Base-by-base conservation (phyloP, 1,140 invertebrate genomes). In the Formica exsecta region DNA sequence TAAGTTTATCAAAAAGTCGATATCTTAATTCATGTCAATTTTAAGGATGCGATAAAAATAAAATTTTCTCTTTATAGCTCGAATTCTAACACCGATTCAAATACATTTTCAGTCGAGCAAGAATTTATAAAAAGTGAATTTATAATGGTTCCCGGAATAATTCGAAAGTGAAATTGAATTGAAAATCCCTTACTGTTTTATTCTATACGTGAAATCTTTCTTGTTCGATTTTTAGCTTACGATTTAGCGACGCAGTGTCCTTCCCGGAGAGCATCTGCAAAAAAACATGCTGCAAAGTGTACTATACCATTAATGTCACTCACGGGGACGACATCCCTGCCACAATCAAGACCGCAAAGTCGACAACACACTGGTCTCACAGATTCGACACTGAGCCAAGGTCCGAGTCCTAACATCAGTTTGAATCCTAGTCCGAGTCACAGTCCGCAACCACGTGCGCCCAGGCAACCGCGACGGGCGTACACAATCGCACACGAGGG, bases 241-340 rank as follows among this genome's bases (percentile, higher is more conserved):
- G 98, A 98, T 94, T 94, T 98, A 92, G 97, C 97, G 71, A 98
- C 97, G 19, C 97, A 98, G 90, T 97, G 97, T 93, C 97, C 97
- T 75, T 96, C 96, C 57, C 95, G 96, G 75, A 95, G 97, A 57
- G 96, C 96, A 29, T 97, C 96, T 5, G 96, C 96, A 92, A 96
- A 97, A n/a, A 96, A 97, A 51, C 97, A 98, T 93, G 97, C 97
- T 0, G 96, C 97, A 16, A 96, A 96, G 9, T 95, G 90, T 54
- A 86, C 88, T 91, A 85, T 95, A 95, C 92, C 93, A 92, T 90
- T 94, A 88, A 90, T 89, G 95, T 95, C 92, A 94, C 95, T 93
- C 91, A 90, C 93, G 9, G 96, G 96, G 0, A 96, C 95, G 38
- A 96, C 97, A 62, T 97, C 97, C 4, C 95, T 97, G 84, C 97